A percentile compares a stretch with the other conserved stretches of the same genome.
Conservation (phyloP, 2,113 vertebrate species). For the Sciurus niger region DNA sequence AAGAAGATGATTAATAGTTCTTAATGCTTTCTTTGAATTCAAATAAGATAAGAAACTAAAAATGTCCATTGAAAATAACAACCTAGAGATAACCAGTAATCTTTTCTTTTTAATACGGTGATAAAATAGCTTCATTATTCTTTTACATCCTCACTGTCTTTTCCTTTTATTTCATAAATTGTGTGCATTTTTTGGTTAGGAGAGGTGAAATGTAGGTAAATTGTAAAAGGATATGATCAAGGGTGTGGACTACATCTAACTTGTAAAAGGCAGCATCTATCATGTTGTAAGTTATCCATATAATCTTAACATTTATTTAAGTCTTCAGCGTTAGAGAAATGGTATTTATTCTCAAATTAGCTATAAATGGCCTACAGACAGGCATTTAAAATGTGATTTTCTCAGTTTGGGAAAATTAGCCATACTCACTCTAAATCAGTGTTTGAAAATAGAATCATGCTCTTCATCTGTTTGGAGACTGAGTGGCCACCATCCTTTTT, state of each 20-base stretch:
- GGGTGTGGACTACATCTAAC: not conserved
- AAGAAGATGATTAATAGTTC: not conserved
- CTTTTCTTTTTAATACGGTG: not conserved
- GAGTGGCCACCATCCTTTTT: not conserved
- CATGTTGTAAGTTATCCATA: not conserved
- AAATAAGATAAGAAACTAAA: constrained; percentile 26
- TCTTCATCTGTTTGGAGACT: not conserved
- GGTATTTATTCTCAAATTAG: constrained; percentile 12
- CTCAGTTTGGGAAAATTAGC: constrained; percentile 36
- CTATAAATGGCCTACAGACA: not conserved
- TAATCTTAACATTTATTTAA: constrained; percentile 1
- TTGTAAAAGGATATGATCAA: not conserved
- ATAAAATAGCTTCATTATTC: constrained; percentile 24
- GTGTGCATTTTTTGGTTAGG: not conserved
- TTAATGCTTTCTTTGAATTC: not conserved
- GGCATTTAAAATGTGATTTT: constrained; percentile 24
- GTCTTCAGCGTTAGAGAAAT: not conserved
- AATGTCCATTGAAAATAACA: not conserved
- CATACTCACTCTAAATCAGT: not conserved
- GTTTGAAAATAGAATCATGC: not conserved
- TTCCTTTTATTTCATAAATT: not conserved
- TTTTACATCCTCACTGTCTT: not conserved
- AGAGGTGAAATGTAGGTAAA: not conserved
- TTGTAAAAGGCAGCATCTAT: not conserved
- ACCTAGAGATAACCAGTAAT: not conserved